Evolutionary conservation across 2,113 vertebrate genomes (phyloP), one percentile per base, ranked within the genome.

Genomic region (Columba janthina): DNA sequence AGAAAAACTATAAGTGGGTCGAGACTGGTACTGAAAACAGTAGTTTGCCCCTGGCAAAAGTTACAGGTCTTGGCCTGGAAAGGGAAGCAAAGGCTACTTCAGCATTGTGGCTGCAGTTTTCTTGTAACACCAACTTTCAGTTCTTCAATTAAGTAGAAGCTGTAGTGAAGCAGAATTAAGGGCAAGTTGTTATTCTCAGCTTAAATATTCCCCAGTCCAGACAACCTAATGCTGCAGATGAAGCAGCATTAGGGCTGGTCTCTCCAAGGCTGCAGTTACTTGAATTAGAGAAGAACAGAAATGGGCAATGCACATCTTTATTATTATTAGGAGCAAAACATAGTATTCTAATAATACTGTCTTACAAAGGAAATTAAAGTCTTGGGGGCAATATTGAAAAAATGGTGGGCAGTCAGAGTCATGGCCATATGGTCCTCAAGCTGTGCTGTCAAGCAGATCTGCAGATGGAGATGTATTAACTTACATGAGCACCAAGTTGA

Each of bases 391-490:
- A 97, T 94, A 95, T 42, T 97, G 93, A 95, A 93, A 97, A 96
- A 84, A 88, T 83, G 77, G 92, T 93, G 96, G 96, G 96, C 95
- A 96, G 96, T 90, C 92, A 94, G 95, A 96, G 94, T 94, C 94
- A 94, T 21, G 93, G 79, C 93, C 97, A 97, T 96, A 97, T 97
- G 97, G 97, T 97, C 92, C 80, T 96, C 96, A 97, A 97, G 96
- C 95, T 97, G 96, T 96, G 97, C 94, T 93, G 96, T 96, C 96
- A 95, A 93, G 89, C 42, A 78, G 77, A 95, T 94, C 87, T 94
- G 67, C 96, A 97, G 94, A 97, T 97, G 96, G 96, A 97, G 95
- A 95, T 40, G 74, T 97, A 94, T 95, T 97, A 92, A 81, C 91
- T 96, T 93, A 89, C 89, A 91, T 25, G 74, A 94, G 89, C 88